phyloP scores from a whole-genome alignment of 1,140 invertebrate genomes.

The Muscidifurax raptorellus region DNA sequence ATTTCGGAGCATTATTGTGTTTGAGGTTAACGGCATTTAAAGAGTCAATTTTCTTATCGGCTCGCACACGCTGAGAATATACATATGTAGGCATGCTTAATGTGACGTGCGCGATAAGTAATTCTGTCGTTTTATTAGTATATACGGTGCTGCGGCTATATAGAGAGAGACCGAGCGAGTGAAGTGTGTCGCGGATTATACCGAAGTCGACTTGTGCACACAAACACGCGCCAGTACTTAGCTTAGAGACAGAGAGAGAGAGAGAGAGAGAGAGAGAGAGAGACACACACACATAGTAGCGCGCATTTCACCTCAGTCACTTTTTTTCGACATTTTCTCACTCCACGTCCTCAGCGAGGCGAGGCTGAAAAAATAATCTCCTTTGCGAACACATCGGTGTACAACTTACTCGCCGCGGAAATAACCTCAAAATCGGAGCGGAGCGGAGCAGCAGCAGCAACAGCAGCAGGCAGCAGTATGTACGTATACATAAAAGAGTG shows the following conservation, averaged over 20 bases:
- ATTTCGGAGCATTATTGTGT: neutral
- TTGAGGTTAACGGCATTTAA: slow-evolving; percentile 47
- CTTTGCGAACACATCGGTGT: neutral
- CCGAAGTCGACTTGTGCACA: slow-evolving; percentile 32
- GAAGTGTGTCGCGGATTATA: slow-evolving; percentile 49
- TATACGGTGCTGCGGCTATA: neutral
- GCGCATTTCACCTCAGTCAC: neutral
- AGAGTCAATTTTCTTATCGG: slow-evolving; percentile 37
- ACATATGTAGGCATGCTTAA: neutral
- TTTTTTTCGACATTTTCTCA: neutral
- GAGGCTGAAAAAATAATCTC: neutral
- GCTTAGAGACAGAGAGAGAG: neutral
- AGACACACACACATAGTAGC: neutral
- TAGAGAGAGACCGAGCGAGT: slow-evolving; percentile 46
- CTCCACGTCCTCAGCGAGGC: neutral
- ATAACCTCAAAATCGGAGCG: slow-evolving; percentile 2
- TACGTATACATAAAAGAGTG: neutral
- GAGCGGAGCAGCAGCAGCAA: neutral
- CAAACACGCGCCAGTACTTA: neutral
- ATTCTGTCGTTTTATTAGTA: slow-evolving; percentile 20
- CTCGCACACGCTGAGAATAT: neutral
- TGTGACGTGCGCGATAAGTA: slow-evolving; percentile 14
- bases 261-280: neutral
- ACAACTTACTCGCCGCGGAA: neutral
- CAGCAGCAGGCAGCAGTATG: neutral